A percentile compares a stretch with the other conserved stretches of the same genome.
phyloP scores from a whole-genome alignment of 2,888 invertebrate genomes.

The Thalpophila matura region DNA sequence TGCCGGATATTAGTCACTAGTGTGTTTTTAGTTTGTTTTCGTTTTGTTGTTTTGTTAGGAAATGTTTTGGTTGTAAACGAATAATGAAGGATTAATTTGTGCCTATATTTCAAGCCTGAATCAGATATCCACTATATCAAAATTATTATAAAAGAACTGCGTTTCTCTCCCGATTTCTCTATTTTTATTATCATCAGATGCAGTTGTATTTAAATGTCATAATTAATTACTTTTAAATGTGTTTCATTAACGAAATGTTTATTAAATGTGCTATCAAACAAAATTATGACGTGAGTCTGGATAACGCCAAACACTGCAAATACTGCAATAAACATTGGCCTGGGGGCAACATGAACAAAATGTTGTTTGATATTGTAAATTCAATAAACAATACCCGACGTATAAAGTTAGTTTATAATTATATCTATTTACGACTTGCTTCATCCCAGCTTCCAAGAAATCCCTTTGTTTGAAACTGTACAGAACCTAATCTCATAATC shows the following conservation, averaged over 20 bases:
- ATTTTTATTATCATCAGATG: no score
- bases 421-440: conserved; percentile 33
- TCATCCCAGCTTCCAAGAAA: conserved; percentile 33
- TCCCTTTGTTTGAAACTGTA: conserved; percentile 34
- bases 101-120: no score
- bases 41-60: not conserved
- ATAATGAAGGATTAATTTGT: not conserved
- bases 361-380: conserved; percentile 34
- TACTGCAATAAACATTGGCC: conserved; percentile 16
- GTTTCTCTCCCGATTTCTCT: no score
- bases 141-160: no score
- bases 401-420: conserved; percentile 36
- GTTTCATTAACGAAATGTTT: conserved; percentile 13
- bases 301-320: conserved; percentile 20
- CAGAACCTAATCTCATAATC: conserved; percentile 4
- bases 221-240: not conserved
- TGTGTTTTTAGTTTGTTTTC: conserved; percentile 16
- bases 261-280: conserved; percentile 23
- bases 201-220: not conserved
- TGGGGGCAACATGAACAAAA: conserved; percentile 29
- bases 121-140: no score
- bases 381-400: conserved; percentile 36
- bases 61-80: conserved; percentile 5
- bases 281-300: conserved; percentile 14
- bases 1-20: conserved; percentile 35